Evolutionary conservation across 1,140 invertebrate genomes (phyloP).

Genomic region (Probaryconus sp.): DNA sequence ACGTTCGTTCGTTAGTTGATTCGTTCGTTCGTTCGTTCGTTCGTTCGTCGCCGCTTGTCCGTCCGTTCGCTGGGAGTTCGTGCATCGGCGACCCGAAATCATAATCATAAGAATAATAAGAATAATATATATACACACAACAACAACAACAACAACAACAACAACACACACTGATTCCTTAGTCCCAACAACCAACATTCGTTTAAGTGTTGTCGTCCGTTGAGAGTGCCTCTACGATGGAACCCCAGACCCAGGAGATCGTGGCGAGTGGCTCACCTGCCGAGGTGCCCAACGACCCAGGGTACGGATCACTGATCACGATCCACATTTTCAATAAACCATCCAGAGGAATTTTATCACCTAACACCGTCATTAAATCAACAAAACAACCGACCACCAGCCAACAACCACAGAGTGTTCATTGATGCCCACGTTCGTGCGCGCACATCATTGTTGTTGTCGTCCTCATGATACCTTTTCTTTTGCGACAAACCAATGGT

Average conservation of each 20-base stretch:
- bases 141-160: too few species aligned
- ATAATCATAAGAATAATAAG: too few species aligned
- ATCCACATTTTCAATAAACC: too few species aligned
- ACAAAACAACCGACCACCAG: constrained; percentile 35
- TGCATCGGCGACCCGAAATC: too few species aligned
- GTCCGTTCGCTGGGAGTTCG: constrained; percentile 2
- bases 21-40: constrained; percentile 30
- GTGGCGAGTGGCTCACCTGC: constrained; percentile 86
- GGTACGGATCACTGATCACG: constrained; percentile 80
- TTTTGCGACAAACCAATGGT: too few species aligned
- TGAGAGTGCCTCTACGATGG: constrained; percentile 77
- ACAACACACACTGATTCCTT: too few species aligned
- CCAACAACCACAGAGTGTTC: constrained; percentile 41
- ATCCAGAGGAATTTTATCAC: too few species aligned
- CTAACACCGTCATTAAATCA: too few species aligned
- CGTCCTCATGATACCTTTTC: background rate
- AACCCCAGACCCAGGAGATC: constrained; percentile 85
- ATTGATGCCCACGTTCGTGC: constrained; percentile 1
- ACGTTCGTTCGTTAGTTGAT: constrained; percentile 6
- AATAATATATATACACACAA: too few species aligned
- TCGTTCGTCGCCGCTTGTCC: constrained; percentile 21
- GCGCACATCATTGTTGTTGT: constrained; percentile 8
- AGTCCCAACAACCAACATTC: too few species aligned
- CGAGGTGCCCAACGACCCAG: constrained; percentile 93
- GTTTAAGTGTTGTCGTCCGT: constrained; percentile 52